Evolutionary conservation across 2,888 invertebrate genomes (phyloP).

Genomic region (Epiblema foenella): DNA sequence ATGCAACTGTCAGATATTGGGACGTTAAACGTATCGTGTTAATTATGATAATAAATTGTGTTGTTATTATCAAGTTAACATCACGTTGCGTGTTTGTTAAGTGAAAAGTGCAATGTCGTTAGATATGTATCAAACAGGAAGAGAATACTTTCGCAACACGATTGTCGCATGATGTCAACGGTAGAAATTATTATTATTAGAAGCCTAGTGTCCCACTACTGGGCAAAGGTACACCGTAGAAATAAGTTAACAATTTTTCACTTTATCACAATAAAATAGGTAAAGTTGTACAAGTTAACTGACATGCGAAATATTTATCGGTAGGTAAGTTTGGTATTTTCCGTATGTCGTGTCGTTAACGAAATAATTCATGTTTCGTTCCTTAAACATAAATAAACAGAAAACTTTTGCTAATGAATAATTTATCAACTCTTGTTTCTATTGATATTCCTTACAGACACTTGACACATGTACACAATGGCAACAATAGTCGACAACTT

Average conservation of each 20-base stretch:
- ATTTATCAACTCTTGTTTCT: neutral
- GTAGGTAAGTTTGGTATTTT: neutral
- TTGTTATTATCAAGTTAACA: neutral
- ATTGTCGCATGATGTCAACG: neutral
- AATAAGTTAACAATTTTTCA: no score
- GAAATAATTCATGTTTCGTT: neutral
- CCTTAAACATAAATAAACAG: neutral
- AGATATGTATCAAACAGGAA: neutral
- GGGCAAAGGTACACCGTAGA: no score
- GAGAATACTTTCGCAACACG: neutral
- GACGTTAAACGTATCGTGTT: no score
- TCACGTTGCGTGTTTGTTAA: neutral
- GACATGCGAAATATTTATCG: no score
- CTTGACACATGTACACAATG: neutral
- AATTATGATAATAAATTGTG: neutral
- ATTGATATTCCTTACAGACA: slow-evolving; percentile 4
- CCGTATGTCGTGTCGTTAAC: neutral
- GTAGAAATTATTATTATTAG: no score
- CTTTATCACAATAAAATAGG: no score
- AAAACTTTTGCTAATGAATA: slow-evolving; percentile 13
- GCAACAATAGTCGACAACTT: neutral
- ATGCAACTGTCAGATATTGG: no score
- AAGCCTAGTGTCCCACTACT: no score
- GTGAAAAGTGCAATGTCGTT: neutral
- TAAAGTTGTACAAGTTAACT: no score